These are phyloP conservation scores for Lophochroa leadbeateri DNA, from an alignment of 2,113 vertebrate genomes.

Conservation along the genomic window DNA sequence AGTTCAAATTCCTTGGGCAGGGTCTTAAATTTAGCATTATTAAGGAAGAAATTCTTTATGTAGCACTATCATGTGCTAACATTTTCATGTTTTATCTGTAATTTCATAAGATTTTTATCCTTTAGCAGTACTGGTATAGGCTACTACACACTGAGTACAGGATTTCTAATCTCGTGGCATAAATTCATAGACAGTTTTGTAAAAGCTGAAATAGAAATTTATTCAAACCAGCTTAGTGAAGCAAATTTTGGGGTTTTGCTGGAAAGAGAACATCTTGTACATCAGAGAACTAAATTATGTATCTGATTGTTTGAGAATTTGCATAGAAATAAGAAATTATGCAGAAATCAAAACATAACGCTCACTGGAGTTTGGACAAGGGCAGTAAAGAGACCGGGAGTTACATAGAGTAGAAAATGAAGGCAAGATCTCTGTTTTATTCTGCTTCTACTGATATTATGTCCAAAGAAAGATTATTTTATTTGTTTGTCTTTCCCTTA, in stretches of 20 bases:
- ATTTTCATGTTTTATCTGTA: not conserved
- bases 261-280: slow-evolving; percentile 46
- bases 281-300: slow-evolving; percentile 52
- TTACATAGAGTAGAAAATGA: not conserved
- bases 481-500: not conserved
- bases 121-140: not conserved
- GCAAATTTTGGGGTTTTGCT: slow-evolving; percentile 20
- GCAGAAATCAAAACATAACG: slow-evolving; percentile 42
- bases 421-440: not conserved
- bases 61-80: not conserved
- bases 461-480: not conserved
- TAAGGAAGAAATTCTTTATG: not conserved
- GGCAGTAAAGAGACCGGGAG: not conserved
- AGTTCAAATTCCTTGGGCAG: not conserved
- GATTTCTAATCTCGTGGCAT: slow-evolving; percentile 4
- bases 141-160: not conserved
- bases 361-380: slow-evolving; percentile 8
- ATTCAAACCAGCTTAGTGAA: slow-evolving; percentile 47
- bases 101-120: not conserved
- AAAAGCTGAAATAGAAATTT: slow-evolving; percentile 26
- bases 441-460: not conserved
- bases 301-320: slow-evolving; percentile 62
- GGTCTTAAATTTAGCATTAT: not conserved
- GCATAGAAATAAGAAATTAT: slow-evolving; percentile 68
- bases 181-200: not conserved